Conservation (phyloP, 2,888 invertebrate genomes). For the Acrocyrtus sp. region DNA sequence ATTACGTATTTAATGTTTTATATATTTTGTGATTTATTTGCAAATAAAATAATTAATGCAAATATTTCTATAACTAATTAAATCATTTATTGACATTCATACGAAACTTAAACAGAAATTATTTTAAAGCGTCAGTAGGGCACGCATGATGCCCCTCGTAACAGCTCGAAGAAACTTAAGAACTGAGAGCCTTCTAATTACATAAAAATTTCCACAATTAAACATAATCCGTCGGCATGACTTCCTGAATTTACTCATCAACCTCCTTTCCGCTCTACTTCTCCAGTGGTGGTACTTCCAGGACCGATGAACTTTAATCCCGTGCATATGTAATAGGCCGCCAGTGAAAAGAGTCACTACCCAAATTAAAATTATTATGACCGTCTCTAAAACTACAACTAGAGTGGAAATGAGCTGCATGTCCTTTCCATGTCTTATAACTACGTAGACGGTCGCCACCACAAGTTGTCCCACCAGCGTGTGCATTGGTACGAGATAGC, state of each 20-base stretch:
- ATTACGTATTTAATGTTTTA: no score
- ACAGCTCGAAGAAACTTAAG: conserved; percentile 1
- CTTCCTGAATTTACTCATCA: conserved; percentile 10
- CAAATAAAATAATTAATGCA: no score
- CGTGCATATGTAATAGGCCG: conserved; percentile 9
- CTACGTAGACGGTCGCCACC: not conserved
- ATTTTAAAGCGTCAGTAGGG: conserved; percentile 14
- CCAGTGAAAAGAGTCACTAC: conserved; percentile 7
- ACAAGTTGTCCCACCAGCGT: not conserved
- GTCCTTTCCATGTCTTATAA: conserved; percentile 5
- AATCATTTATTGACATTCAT: no score
- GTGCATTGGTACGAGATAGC: conserved; percentile 13
- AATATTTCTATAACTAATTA: no score
- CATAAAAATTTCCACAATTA: conserved; percentile 16
- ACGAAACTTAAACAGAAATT: no score
- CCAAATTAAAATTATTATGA: conserved; percentile 5
- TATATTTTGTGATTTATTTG: no score
- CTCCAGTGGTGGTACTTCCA: conserved; percentile 18
- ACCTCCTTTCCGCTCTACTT: not conserved
- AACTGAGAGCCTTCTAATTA: not conserved
- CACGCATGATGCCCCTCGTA: conserved; percentile 4
- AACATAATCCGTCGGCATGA: conserved; percentile 9
- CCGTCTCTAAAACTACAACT: not conserved
- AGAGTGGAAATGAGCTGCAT: not conserved
- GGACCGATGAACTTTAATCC: not conserved